Evolutionary conservation across 2,113 vertebrate species (phyloP).

Genomic region (Corythornis vintsioides): DNA sequence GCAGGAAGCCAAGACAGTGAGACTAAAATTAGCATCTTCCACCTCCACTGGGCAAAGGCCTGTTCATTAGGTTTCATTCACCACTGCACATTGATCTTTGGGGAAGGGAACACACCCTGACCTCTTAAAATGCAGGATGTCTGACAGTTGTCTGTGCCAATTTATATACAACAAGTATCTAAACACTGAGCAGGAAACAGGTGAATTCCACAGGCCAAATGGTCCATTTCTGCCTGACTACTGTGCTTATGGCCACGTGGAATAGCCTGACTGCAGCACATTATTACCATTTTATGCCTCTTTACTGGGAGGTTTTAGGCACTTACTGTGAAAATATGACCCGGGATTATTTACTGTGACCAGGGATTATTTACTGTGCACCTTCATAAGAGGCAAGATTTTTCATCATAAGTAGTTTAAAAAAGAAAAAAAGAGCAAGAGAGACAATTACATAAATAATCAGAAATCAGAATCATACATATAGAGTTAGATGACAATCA

Average conservation of each 20-base stretch:
- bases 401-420: not conserved
- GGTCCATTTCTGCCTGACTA: not conserved
- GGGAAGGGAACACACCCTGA: not conserved
- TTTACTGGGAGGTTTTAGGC: not conserved
- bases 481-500: not conserved
- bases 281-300: not conserved
- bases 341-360: not conserved
- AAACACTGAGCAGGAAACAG: not conserved
- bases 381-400: not conserved
- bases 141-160: not conserved
- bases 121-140: not conserved
- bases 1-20: not conserved
- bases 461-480: not conserved
- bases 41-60: not conserved
- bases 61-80: not conserved
- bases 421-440: not conserved
- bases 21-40: not conserved
- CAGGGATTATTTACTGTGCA: not conserved
- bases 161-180: not conserved
- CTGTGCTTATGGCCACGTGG: too few relatives aligned
- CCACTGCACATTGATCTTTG: not conserved
- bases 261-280: not conserved
- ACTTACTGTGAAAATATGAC: not conserved
- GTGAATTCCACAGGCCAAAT: not conserved
- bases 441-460: not conserved